Evolutionary conservation across 2,888 invertebrate genomes (phyloP), one percentile per base, ranked within the genome.

Genomic region (Chydorus sphaericus): DNA sequence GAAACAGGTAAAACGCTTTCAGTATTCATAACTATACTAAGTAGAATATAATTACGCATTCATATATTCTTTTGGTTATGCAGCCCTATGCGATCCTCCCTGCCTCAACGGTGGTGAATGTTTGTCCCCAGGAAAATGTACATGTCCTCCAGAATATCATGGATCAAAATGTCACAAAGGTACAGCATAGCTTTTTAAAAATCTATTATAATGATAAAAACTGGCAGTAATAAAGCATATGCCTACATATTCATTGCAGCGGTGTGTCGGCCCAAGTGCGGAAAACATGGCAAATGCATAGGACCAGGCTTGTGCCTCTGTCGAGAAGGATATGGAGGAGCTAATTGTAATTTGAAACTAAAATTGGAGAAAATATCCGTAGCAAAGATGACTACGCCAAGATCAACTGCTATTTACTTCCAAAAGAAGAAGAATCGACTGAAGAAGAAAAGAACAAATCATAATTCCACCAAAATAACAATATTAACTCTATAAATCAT

Each of bases 271-370:
- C 58, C 50, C 18, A 52, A 48, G 36, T 58, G 58, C 18, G 54
- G 31, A 30, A 14, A 51, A n/a, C 54, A 54, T 18, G 58, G 58
- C 7, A 50, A 54, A 36, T 58, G 58, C 49, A 48, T 57, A 33
- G 58, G 53, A n/a, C 58, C 58, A 11, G 54, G 49, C 28, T 31
- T 31, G 10, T 58, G 58, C 48, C 30, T 49, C 8, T 58, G 58
- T 53, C 51, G 30, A 54, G 26, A 31, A 23, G 38, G 16, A n/a
- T 58, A 50, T 37, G 48, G n/a, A n/a, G 58, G 58, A 48, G 33
- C 50, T 11, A 37, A 31, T 16, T 58, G 58, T 38, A 37, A 57
- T n/a, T n/a, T n/a, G n/a, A n/a, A n/a, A n/a, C n/a, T n/a, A n/a
- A n/a, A n/a, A n/a, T n/a, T n/a, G n/a, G n/a, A n/a, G n/a, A n/a